Base-by-base conservation (phyloP, 2,888 invertebrate species). In the Spisula solida region DNA sequence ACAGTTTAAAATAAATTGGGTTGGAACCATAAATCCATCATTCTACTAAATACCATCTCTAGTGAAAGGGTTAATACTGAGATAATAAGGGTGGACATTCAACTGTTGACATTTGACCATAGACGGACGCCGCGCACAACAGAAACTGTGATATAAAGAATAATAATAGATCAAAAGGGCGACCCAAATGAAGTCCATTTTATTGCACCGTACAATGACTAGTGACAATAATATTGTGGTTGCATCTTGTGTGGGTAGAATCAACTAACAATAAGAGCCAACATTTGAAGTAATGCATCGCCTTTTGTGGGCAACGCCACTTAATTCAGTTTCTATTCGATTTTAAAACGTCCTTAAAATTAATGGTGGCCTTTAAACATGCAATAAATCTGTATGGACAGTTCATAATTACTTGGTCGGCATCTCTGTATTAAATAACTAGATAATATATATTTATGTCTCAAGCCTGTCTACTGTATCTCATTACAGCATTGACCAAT, bases 11-110 rank as follows among this genome's bases (percentile, higher is more conserved):
- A 75, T 75, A 75, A 75, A 75, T 75, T 75, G 34, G 75, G 34
- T 34, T 75, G 75, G 75, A 34, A 47, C 82, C 25, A 85, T 88
- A 88, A 88, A 88, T 88, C 82, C 82, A 88, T 88, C 85, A 88
- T 81, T 12, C 48, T 12, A 29, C 12, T 82, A 82, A 85, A 56
- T 47, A 82, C 82, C 51, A 78, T 80, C 82, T 78, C 82, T 81
- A 47, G 56, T 82, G 75, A 82, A 81, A 80, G 47, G 82, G 80
- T 89, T 86, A 83, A 86, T 48, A 83, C 78, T 75, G 31, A 1
- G 31, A 25, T 75, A 75, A 75, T 75, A 75, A 75, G 31, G 31
- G 31, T 34, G 75, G 75, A 75, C 34, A 31, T 75, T 75, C 75
- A 75, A 16, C 34, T 79, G 41, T 51, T 51, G 41, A 79, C 31